Evolutionary conservation across 2,888 invertebrate genomes (phyloP).

Genomic region (Stenolophus ochropezus): DNA sequence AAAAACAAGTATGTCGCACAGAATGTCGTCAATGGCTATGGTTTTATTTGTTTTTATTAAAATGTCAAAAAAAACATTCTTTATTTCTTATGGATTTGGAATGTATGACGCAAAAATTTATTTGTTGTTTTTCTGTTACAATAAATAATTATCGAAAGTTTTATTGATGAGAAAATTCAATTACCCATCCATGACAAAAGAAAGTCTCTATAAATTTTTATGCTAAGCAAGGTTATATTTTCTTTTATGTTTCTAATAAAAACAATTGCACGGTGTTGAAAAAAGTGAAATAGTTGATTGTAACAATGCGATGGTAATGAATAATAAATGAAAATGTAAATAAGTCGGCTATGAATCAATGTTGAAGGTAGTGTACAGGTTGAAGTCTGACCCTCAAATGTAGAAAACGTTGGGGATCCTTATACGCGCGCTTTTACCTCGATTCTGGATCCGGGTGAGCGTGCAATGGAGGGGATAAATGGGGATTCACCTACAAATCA

Average conservation of each 20-base stretch:
- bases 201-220: not conserved
- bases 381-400: constrained; percentile 36
- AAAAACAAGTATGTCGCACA: not conserved
- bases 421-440: constrained; percentile 46
- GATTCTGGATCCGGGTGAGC: constrained; percentile 43
- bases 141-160: too few species aligned
- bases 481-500: constrained; percentile 50
- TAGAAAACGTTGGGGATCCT: constrained; percentile 19
- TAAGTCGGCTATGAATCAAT: not conserved
- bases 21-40: not conserved
- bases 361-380: constrained; percentile 6
- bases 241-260: not conserved
- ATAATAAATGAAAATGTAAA: constrained; percentile 20
- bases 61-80: too few species aligned
- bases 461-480: constrained; percentile 42
- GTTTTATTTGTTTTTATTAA: not conserved
- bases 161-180: not conserved
- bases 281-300: not conserved
- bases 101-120: constrained; percentile 14
- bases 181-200: not conserved
- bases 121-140: not conserved
- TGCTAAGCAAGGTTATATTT: not conserved
- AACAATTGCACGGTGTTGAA: not conserved
- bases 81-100: not conserved
- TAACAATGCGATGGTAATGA: not conserved